These are phyloP conservation scores for Felis chaus DNA, from an alignment of 2,113 vertebrate genomes.

Conservation along the genomic window DNA sequence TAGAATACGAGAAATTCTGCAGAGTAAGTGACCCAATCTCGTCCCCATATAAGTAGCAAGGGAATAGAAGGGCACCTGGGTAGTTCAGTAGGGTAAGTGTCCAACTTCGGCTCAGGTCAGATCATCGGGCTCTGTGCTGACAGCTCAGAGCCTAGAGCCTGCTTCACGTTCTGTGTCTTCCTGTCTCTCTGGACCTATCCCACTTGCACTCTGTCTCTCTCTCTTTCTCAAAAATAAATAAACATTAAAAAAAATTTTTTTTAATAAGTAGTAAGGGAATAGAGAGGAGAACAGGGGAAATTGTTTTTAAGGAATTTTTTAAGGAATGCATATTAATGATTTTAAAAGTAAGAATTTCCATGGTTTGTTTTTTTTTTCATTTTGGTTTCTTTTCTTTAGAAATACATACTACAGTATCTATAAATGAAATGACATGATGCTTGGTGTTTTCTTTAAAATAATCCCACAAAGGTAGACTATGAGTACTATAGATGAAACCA, in stretches of 20 bases:
- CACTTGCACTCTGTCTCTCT: not conserved
- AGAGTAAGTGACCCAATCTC: not conserved
- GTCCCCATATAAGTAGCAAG: not conserved
- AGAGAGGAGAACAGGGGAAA: too few relatives aligned
- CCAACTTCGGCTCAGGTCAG: not conserved
- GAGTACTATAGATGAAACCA: not conserved
- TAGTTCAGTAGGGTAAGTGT: fast-evolving
- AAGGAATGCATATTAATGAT: not conserved
- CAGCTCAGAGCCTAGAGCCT: not conserved
- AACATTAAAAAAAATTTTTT: not conserved
- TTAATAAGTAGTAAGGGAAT: too few relatives aligned
- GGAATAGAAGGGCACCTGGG: not conserved
- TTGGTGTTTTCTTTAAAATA: not conserved
- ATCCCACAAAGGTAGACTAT: not conserved
- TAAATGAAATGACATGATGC: not conserved
- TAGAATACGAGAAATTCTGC: not conserved
- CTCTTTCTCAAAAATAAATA: not conserved
- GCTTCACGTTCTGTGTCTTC: not conserved
- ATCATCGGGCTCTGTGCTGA: not conserved
- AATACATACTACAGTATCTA: not conserved
- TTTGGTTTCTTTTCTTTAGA: not conserved
- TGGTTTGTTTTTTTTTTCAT: not conserved
- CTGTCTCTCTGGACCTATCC: not conserved
- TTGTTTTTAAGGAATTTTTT: too few relatives aligned
- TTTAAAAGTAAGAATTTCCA: not conserved